These are phyloP conservation scores for Hermaeophaga mercurialis DNA, from an alignment of 2,888 invertebrate species.

Conservation along the genomic window DNA sequence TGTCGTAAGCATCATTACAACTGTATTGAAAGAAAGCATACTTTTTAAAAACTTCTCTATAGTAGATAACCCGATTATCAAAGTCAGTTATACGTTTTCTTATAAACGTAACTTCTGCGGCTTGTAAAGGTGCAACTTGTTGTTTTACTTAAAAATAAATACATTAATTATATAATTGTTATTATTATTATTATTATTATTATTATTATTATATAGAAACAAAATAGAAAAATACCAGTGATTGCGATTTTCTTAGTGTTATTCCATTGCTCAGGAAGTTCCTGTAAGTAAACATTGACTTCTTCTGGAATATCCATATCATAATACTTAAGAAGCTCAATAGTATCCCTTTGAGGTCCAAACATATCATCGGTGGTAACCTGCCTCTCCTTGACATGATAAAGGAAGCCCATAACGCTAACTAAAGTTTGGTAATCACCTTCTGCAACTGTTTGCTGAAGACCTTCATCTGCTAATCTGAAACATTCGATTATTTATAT, in stretches of 20 bases:
- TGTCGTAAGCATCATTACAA: slow-evolving; percentile 74
- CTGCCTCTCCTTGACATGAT: slow-evolving; percentile 91
- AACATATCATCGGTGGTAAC: slow-evolving; percentile 93
- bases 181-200: too few relatives aligned
- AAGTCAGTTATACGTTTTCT: slow-evolving; percentile 85
- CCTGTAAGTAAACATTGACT: slow-evolving; percentile 88
- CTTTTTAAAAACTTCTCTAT: slow-evolving; percentile 86
- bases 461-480: slow-evolving; percentile 84
- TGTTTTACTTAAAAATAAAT: slow-evolving; percentile 28
- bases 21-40: slow-evolving; percentile 78
- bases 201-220: neutral
- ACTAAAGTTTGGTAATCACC: slow-evolving; percentile 91
- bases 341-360: slow-evolving; percentile 89
- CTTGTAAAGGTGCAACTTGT: slow-evolving; percentile 87
- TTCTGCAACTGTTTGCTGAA: slow-evolving; percentile 78
- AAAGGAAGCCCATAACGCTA: slow-evolving; percentile 90
- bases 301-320: slow-evolving; percentile 97
- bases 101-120: slow-evolving; percentile 90
- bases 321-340: slow-evolving; percentile 89
- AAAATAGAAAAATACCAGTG: slow-evolving; percentile 61
- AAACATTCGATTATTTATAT: neutral
- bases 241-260: slow-evolving; percentile 91
- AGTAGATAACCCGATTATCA: slow-evolving; percentile 81
- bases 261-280: slow-evolving; percentile 95
- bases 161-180: too few relatives aligned